Evolutionary conservation across 1,140 invertebrate genomes (phyloP), one percentile per base, ranked within the genome.

Genomic region (Apis florea): DNA sequence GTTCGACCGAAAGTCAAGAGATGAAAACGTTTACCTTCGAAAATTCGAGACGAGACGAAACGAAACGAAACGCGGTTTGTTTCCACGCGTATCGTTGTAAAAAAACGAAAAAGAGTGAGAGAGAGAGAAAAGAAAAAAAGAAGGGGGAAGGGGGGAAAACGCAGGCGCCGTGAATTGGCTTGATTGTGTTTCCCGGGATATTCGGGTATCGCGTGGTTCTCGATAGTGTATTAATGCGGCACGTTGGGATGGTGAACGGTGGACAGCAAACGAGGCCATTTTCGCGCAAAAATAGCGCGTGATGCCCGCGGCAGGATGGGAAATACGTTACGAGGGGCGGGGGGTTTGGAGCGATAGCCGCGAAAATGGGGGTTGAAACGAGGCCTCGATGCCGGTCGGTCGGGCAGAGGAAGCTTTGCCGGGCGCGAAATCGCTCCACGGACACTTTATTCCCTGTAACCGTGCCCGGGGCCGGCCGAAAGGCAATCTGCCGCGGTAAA

Each of bases 181-280:
- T 85, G 82, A 85, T 85, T 83, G 82, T 77, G 74, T 85, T 51
- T 61, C 64, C 70, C 21, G 73, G 53, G 31, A 73, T 84, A 83
- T 83, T 87, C 77, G 64, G 63, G 72, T 84, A 83, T 86, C 76
- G 75, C 83, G 84, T 61, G 81, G 84, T 61, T 84, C 69, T 81
- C 77, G 82, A 74, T 86, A 58, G 77, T 31, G 67, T 63, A 80
- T 84, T 74, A 82, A 67, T 83, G 70, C 72, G 64, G 70, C 68
- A 76, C 71, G 64, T 13, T n/a, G 69, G 69, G 69, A 56, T 56
- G 72, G 61, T 58, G 74, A 54, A 31, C 53, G n/a, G 17, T 40
- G 70, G 21, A 61, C 61, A 56, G 84, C 85, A 83, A 86, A 86
- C 85, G 81, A 86, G 84, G 85, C 85, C 82, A 87, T 87, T 87